Evolutionary conservation across 2,113 vertebrate species (phyloP).

Genomic region (Mirza zaza): DNA sequence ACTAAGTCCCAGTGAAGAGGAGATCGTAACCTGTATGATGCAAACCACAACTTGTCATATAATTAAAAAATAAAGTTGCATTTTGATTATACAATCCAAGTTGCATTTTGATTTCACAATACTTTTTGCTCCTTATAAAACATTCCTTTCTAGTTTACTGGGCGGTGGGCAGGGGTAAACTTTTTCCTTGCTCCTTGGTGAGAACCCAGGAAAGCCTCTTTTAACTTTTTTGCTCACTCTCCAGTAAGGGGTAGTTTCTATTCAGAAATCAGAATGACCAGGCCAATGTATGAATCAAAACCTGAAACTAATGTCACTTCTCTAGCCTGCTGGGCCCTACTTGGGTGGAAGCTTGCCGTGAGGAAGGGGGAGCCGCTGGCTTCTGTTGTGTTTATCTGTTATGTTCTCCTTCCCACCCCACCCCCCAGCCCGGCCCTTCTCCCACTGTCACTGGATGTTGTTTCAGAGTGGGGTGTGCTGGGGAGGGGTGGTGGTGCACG

Average conservation of each 20-base stretch:
- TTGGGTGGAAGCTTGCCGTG: neutral
- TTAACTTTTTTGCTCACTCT: neutral
- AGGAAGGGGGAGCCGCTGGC: fast-evolving
- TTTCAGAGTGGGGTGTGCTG: neutral
- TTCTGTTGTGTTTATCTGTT: neutral
- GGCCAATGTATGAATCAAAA: neutral
- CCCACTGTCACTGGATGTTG: neutral
- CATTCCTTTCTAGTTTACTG: neutral
- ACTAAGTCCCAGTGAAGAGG: neutral
- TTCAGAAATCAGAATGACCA: neutral
- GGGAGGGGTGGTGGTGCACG: neutral
- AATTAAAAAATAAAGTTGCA: neutral
- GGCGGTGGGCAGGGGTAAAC: neutral
- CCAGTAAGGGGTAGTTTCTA: neutral
- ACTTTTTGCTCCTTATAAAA: neutral
- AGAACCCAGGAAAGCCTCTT: slow-evolving; percentile 10
- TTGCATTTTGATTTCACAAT: neutral
- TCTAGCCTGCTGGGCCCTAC: neutral
- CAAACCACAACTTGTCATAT: neutral
- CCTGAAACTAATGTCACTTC: neutral
- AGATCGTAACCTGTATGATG: neutral
- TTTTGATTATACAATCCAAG: neutral
- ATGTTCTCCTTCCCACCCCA: fast-evolving
- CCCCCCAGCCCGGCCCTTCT: neutral
- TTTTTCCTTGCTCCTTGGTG: neutral